Percentiles rank a stretch among this genome's conserved stretches.
Conservation (phyloP, 1,140 invertebrate genomes). For the Drosophila pseudoananassae region DNA sequence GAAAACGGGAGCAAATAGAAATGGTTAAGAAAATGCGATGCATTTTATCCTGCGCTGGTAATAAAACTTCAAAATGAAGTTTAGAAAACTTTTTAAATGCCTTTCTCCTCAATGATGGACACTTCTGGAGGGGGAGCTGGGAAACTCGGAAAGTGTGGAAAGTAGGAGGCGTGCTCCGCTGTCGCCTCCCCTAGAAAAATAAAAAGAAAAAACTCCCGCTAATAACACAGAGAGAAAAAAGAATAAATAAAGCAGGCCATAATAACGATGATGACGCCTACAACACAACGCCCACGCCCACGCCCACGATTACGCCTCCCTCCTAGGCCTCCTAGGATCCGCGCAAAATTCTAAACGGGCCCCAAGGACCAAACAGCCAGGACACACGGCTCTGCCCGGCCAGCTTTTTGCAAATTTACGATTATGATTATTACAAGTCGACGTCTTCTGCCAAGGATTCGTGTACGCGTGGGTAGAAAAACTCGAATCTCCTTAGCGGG, state of each 20-base stretch:
- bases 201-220: not conserved
- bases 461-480: conserved; percentile 22
- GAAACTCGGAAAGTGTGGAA: not conserved
- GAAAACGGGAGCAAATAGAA: conserved; percentile 36
- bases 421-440: conserved; percentile 84
- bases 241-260: conserved; percentile 59
- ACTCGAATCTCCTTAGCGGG: not conserved
- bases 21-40: conserved; percentile 25
- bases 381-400: conserved; percentile 38
- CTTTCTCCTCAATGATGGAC: conserved; percentile 40
- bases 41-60: conserved; percentile 48
- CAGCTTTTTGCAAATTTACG: conserved; percentile 83
- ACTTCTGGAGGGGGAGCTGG: not conserved
- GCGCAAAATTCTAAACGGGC: conserved; percentile 77
- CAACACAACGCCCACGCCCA: conserved; percentile 44
- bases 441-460: conserved; percentile 57
- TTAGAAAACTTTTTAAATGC: conserved; percentile 80
- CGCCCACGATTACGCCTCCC: conserved; percentile 23
- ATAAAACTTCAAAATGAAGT: conserved; percentile 82
- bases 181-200: not conserved
- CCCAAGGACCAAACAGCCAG: conserved; percentile 62
- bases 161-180: conserved; percentile 1
- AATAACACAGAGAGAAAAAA: conserved; percentile 10
- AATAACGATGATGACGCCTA: conserved; percentile 79
- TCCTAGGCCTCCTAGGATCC: conserved; percentile 27